A percentile compares a stretch with the other conserved stretches of the same genome.
phyloP scores from a whole-genome alignment of 2,888 invertebrate species.

The Eulithis prunata region DNA sequence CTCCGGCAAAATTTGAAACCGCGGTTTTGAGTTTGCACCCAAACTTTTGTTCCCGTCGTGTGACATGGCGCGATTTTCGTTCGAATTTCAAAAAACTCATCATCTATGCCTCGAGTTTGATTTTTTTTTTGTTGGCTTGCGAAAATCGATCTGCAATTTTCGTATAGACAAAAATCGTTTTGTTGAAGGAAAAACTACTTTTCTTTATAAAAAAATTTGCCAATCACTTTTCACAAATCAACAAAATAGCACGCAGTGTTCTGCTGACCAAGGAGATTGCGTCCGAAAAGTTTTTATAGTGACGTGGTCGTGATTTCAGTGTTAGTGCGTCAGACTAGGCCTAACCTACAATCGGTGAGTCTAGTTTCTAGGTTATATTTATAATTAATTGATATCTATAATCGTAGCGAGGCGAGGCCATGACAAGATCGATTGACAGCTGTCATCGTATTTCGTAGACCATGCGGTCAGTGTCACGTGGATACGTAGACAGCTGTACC shows the following conservation, averaged over 20 bases:
- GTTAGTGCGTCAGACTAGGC: neutral
- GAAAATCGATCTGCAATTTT: too few relatives aligned
- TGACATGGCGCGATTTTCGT: slow-evolving; percentile 44
- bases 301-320: slow-evolving; percentile 8
- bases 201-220: too few relatives aligned
- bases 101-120: too few relatives aligned
- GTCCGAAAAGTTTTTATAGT: neutral
- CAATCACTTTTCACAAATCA: too few relatives aligned
- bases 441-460: slow-evolving; percentile 16
- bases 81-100: slow-evolving; percentile 36
- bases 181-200: too few relatives aligned
- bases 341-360: slow-evolving; percentile 24
- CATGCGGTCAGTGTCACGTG: slow-evolving; percentile 14
- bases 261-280: neutral
- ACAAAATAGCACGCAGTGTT: too few relatives aligned
- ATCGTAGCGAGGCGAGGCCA: slow-evolving; percentile 12
- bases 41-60: slow-evolving; percentile 35
- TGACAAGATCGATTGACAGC: slow-evolving; percentile 9
- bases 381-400: slow-evolving; percentile 7
- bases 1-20: slow-evolving; percentile 47
- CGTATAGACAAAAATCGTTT: too few relatives aligned
- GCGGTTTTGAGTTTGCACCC: slow-evolving; percentile 51
- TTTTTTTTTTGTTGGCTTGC: too few relatives aligned
- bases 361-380: slow-evolving; percentile 15
- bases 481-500: neutral